Evolutionary conservation across 2,888 invertebrate genomes (phyloP).

Genomic region (Eilema depressum): DNA sequence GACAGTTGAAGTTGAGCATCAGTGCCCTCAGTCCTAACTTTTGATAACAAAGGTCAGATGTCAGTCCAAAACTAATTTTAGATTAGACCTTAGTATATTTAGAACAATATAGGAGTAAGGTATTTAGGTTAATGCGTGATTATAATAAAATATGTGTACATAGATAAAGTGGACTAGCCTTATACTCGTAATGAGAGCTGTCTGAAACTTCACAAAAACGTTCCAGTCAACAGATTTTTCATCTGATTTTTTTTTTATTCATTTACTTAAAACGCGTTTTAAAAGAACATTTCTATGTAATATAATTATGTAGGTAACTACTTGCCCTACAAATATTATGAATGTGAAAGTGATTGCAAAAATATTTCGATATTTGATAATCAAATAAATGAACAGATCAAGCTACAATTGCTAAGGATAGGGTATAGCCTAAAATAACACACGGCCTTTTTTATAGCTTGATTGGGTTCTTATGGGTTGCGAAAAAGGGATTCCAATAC

Average conservation of each 20-base stretch:
- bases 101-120: neutral
- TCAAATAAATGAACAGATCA: no score
- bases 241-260: neutral
- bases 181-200: neutral
- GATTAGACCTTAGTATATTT: neutral
- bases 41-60: neutral
- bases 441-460: no score
- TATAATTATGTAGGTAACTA: no score
- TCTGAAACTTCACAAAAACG: neutral
- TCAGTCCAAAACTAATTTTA: constrained; percentile 2
- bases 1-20: neutral
- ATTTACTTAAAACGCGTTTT: neutral
- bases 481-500: no score
- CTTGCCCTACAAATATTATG: neutral
- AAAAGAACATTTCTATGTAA: no score
- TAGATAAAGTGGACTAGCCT: neutral
- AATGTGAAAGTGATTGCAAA: neutral
- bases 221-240: neutral
- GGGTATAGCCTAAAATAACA: no score
- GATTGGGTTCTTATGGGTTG: no score
- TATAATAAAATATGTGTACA: neutral
- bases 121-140: neutral
- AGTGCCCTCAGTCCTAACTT: constrained; percentile 1
- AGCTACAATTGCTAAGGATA: no score
- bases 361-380: no score